phyloP scores from a whole-genome alignment of 2,797 vertebrate species.

The Neostethus bicornis region DNA sequence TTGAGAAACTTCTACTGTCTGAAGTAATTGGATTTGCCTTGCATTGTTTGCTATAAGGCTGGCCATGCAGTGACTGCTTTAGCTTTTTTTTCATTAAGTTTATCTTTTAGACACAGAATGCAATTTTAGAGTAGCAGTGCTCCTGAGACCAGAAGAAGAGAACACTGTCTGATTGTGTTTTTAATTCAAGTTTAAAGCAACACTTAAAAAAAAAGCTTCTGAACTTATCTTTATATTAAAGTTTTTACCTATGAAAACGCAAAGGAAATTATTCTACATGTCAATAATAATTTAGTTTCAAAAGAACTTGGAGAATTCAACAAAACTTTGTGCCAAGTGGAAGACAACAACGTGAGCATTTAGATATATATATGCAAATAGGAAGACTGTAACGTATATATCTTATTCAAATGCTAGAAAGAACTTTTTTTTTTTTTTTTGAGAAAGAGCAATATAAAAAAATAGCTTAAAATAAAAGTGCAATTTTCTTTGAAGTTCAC shows the following conservation, averaged over 20 bases:
- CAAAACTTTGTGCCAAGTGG: slow-evolving; percentile 33
- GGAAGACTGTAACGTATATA: slow-evolving; percentile 12
- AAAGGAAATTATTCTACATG: slow-evolving; percentile 38
- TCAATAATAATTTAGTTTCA: slow-evolving; percentile 27
- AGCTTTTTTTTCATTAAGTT: slow-evolving; percentile 70
- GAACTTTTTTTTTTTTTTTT: slow-evolving; percentile 29
- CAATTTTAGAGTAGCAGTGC: slow-evolving; percentile 67
- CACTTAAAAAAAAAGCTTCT: slow-evolving; percentile 29
- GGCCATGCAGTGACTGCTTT: slow-evolving; percentile 60
- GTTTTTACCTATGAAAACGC: slow-evolving; percentile 49
- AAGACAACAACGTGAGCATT: slow-evolving; percentile 10
- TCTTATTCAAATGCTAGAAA: slow-evolving; percentile 4
- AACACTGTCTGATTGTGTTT: slow-evolving; percentile 67
- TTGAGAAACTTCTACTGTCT: slow-evolving; percentile 71
- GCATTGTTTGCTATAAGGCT: slow-evolving; percentile 73
- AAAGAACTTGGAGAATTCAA: slow-evolving; percentile 39
- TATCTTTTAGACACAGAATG: slow-evolving; percentile 77
- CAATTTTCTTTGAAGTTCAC: no score
- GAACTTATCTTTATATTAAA: slow-evolving; percentile 61
- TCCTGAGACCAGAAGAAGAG: slow-evolving; percentile 65
- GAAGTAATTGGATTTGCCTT: slow-evolving; percentile 76
- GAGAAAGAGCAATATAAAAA: slow-evolving; percentile 16
- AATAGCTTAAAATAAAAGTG: no score
- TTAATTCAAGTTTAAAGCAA: slow-evolving; percentile 71
- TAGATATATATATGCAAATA: slow-evolving; percentile 7